Evolutionary conservation across 2,797 vertebrate genomes (phyloP).

Genomic region (Bucorvus abyssinicus): DNA sequence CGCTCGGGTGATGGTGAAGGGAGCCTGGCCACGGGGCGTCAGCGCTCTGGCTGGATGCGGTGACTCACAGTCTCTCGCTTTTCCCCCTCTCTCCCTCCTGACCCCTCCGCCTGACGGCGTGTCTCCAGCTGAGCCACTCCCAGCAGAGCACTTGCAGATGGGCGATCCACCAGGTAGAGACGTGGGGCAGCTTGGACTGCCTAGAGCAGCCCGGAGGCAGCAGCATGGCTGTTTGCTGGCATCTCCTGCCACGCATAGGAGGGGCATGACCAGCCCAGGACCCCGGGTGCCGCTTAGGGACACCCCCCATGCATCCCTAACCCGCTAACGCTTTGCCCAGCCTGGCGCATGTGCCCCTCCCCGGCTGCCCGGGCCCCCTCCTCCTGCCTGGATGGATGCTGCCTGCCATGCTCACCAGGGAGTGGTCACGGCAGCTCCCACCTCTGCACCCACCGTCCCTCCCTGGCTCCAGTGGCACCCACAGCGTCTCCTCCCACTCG

Average conservation of each 20-base stretch:
- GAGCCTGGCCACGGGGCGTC: neutral
- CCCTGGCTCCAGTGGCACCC: neutral
- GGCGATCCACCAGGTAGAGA: slow-evolving; percentile 68
- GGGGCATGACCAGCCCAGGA: neutral
- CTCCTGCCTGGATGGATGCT: neutral
- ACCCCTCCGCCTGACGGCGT: slow-evolving; percentile 44
- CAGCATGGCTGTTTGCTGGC: slow-evolving; percentile 21
- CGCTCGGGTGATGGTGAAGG: neutral
- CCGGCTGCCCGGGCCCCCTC: neutral
- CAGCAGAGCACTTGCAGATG: slow-evolving; percentile 63
- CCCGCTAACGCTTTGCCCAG: neutral
- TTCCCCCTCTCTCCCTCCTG: neutral
- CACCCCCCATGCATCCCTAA: neutral
- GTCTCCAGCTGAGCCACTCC: slow-evolving; percentile 66
- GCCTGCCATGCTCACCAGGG: neutral
- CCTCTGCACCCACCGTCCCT: neutral
- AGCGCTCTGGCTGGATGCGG: accelerated
- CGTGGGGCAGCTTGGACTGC: neutral
- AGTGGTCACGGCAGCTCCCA: neutral
- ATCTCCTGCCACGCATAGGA: neutral
- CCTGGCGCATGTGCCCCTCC: neutral
- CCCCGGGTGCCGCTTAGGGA: neutral
- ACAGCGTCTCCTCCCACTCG: neutral
- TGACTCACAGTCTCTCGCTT: slow-evolving; percentile 54
- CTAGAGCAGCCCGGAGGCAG: neutral